Percentiles rank a stretch among this genome's conserved stretches.
Evolutionary conservation across 2,797 vertebrate species (phyloP).

Genomic region (Crotalus adamanteus): DNA sequence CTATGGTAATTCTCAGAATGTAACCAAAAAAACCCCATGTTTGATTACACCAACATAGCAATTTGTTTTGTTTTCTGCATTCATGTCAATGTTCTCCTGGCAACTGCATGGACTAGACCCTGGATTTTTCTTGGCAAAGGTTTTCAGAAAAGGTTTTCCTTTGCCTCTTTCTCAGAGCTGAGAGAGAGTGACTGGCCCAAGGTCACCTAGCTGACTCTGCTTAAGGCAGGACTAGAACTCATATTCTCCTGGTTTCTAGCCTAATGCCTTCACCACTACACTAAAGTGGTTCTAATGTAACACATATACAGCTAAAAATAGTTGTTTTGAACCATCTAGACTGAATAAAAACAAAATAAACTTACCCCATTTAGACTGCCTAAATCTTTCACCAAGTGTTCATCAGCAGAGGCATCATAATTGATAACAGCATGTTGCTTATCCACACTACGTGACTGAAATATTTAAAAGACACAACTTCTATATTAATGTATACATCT

Average conservation of each 20-base stretch:
- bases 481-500: not conserved
- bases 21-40: not conserved
- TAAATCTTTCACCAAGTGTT: slow-evolving; percentile 96
- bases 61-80: not conserved
- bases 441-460: slow-evolving; percentile 95
- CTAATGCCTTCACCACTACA: not conserved
- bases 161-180: not conserved
- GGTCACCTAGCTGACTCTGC: not conserved
- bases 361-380: slow-evolving; percentile 98
- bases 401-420: slow-evolving; percentile 87
- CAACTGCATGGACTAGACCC: not conserved
- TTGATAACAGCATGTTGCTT: slow-evolving; percentile 99
- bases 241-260: not conserved
- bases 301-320: not conserved
- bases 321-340: not conserved
- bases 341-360: not conserved
- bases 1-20: not conserved
- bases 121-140: not conserved
- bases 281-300: not conserved
- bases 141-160: not conserved
- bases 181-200: not conserved
- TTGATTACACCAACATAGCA: not conserved
- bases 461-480: slow-evolving; percentile 10
- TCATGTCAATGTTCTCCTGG: not conserved
- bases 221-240: not conserved